Evolutionary conservation across 1,140 invertebrate species (phyloP).

Genomic region (Leptonema lineaticorne): DNA sequence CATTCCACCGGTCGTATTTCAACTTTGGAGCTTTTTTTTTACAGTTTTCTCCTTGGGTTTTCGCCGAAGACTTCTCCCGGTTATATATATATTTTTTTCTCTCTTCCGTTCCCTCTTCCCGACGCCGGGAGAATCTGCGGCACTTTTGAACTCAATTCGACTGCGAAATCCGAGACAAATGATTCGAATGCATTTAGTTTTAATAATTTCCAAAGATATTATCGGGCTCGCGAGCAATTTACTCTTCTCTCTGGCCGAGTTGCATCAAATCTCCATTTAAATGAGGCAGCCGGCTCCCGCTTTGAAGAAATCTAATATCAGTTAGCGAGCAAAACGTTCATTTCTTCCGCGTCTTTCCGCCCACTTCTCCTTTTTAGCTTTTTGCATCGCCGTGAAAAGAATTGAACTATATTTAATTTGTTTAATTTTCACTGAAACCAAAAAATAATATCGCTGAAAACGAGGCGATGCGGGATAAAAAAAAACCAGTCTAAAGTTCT

Average conservation of each 20-base stretch:
- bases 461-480: too few relatives aligned
- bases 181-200: not conserved
- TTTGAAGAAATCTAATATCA: not conserved
- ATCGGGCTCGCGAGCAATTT: not conserved
- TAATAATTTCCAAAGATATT: not conserved
- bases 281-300: not conserved
- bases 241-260: not conserved
- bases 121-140: not conserved
- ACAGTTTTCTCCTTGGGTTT: too few relatives aligned
- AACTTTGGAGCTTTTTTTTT: too few relatives aligned
- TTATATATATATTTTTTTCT: too few relatives aligned
- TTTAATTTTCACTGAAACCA: not conserved
- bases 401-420: not conserved
- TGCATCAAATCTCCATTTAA: slow-evolving; percentile 2
- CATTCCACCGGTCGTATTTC: too few relatives aligned
- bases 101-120: too few relatives aligned
- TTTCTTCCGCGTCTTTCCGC: not conserved
- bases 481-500: too few relatives aligned
- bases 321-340: not conserved
- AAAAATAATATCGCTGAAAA: not conserved
- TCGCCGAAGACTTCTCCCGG: too few relatives aligned
- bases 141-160: not conserved
- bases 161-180: not conserved
- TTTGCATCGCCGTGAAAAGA: not conserved
- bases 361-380: not conserved